Conservation (phyloP, 2,113 vertebrate genomes). For the Cygnus atratus region DNA sequence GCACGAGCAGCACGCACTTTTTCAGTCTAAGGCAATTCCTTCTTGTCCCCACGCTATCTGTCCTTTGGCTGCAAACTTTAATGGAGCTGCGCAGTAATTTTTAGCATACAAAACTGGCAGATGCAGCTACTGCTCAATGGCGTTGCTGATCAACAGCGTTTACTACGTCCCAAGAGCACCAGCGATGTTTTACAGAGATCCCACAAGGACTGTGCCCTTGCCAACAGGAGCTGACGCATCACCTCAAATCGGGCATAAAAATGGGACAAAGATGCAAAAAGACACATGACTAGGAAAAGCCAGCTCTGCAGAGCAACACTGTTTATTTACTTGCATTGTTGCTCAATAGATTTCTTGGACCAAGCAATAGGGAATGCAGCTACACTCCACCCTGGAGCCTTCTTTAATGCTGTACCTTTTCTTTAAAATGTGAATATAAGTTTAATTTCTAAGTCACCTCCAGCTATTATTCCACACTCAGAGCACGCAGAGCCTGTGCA, state of each 20-base stretch:
- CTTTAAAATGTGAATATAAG: too few relatives aligned
- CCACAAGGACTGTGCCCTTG: background rate
- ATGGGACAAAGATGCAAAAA: constrained; percentile 7
- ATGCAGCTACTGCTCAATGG: background rate
- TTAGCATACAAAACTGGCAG: background rate
- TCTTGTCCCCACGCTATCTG: too few relatives aligned
- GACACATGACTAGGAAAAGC: background rate
- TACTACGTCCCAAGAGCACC: background rate
- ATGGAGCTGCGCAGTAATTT: background rate
- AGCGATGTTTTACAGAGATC: background rate
- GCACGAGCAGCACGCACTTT: background rate
- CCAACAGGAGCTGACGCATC: background rate
- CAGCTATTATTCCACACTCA: too few relatives aligned
- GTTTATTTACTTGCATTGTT: background rate
- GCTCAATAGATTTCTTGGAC: background rate
- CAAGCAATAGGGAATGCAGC: background rate
- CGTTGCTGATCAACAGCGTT: background rate
- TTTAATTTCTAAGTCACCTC: too few relatives aligned
- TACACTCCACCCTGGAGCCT: too few relatives aligned
- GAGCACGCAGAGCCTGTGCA: too few relatives aligned
- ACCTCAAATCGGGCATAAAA: background rate
- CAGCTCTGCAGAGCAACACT: background rate
- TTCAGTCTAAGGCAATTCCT: background rate
- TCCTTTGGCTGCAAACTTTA: background rate
- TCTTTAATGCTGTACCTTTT: too few relatives aligned